Conservation (phyloP, 2,113 vertebrate genomes). For the Galbula dea region DNA sequence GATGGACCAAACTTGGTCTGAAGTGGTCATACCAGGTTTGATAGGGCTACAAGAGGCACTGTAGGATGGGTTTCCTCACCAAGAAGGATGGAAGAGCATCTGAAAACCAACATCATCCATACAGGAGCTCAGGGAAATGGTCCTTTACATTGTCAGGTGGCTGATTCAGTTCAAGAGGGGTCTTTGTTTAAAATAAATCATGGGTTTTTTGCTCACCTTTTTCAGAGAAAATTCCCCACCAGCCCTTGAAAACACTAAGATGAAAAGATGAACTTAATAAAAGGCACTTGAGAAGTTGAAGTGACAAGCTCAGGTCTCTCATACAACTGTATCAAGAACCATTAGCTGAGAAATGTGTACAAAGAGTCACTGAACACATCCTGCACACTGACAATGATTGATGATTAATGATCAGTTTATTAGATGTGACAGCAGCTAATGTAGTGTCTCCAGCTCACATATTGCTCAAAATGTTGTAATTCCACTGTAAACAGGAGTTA, state of each 20-base stretch:
- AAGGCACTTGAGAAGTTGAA: not conserved
- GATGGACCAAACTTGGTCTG: not conserved
- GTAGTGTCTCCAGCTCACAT: not conserved
- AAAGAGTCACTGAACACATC: not conserved
- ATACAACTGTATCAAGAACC: not conserved
- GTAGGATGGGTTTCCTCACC: not conserved
- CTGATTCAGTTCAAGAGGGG: not conserved
- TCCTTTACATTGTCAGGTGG: not conserved
- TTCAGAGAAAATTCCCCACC: not conserved
- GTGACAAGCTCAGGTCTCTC: not conserved
- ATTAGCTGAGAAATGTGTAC: not conserved
- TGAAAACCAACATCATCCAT: not conserved
- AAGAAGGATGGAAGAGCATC: not conserved
- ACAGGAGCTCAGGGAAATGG: fast-evolving
- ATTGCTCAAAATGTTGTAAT: not conserved
- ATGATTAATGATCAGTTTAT: not conserved
- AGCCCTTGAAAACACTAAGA: not conserved
- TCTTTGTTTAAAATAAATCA: not conserved
- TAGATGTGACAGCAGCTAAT: not conserved
- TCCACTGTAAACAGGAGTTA: not conserved
- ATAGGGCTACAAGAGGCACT: too few relatives aligned
- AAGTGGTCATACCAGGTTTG: not conserved
- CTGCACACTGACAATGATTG: not conserved
- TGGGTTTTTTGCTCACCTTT: not conserved
- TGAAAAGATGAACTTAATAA: not conserved